phyloP scores from a whole-genome alignment of 2,797 vertebrate genomes.

The Myotis myotis region DNA sequence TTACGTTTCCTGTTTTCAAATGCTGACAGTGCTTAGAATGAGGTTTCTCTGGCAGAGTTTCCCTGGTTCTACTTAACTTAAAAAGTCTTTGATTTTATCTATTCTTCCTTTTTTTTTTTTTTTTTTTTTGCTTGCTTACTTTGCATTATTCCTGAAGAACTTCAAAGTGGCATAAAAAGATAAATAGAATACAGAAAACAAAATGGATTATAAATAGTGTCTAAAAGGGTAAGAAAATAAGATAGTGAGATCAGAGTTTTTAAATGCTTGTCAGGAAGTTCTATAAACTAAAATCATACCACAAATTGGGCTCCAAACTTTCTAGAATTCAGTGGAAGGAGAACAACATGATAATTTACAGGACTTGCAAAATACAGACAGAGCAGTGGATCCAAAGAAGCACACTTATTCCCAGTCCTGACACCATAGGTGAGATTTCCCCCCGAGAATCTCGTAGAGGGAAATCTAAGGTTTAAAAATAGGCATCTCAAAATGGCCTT shows the following conservation, averaged over 20 bases:
- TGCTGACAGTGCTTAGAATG: background rate
- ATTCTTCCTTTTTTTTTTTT: background rate
- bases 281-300: background rate
- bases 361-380: background rate
- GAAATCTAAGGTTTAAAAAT: background rate
- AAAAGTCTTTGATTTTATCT: background rate
- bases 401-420: background rate
- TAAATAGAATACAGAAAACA: background rate
- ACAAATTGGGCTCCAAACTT: background rate
- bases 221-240: background rate
- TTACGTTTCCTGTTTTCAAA: background rate
- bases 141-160: constrained; percentile 4
- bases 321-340: background rate
- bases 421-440: background rate
- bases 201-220: background rate
- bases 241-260: background rate
- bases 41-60: background rate
- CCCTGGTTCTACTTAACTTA: background rate
- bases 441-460: background rate
- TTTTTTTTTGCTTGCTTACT: background rate
- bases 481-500: background rate
- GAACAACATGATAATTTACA: background rate
- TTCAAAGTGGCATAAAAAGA: background rate
- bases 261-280: background rate
- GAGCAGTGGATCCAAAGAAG: background rate